Conservation (phyloP, 2,888 invertebrate species). For the Drosophila atripex region DNA sequence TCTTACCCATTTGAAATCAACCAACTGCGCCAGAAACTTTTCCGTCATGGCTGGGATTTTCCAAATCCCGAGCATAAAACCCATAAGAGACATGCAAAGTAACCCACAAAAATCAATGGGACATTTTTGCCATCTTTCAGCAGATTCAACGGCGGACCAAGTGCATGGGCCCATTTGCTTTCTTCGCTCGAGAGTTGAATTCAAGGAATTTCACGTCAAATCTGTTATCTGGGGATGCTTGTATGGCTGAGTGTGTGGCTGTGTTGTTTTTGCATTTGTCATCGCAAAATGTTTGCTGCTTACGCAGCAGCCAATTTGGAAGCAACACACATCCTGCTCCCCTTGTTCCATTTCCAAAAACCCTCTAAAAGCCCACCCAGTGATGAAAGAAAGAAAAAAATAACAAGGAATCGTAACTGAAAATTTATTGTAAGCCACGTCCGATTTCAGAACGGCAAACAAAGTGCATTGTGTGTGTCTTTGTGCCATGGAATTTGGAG, state of each 20-base stretch:
- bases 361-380: neutral
- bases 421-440: conserved; percentile 65
- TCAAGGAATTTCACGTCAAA: conserved; percentile 53
- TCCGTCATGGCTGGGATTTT: conserved; percentile 21
- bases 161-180: conserved; percentile 31
- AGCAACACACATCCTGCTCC: conserved; percentile 4
- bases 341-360: neutral
- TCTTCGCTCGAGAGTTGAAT: conserved; percentile 48
- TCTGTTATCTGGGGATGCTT: conserved; percentile 42
- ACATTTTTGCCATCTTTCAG: conserved; percentile 15
- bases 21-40: conserved; percentile 27
- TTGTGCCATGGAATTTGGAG: neutral
- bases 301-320: conserved; percentile 61
- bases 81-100: conserved; percentile 8
- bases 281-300: conserved; percentile 62
- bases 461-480: conserved; percentile 36
- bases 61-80: conserved; percentile 14
- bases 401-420: conserved; percentile 48
- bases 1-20: conserved; percentile 13
- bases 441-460: conserved; percentile 61
- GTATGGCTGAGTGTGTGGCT: conserved; percentile 15
- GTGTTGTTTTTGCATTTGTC: conserved; percentile 63
- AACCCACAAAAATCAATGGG: conserved; percentile 19
- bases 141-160: conserved; percentile 21
- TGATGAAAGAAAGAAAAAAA: conserved; percentile 35